Evolutionary conservation across 2,113 vertebrate genomes (phyloP), one percentile per base, ranked within the genome.

Genomic region (Hippoglossus stenolepis): DNA sequence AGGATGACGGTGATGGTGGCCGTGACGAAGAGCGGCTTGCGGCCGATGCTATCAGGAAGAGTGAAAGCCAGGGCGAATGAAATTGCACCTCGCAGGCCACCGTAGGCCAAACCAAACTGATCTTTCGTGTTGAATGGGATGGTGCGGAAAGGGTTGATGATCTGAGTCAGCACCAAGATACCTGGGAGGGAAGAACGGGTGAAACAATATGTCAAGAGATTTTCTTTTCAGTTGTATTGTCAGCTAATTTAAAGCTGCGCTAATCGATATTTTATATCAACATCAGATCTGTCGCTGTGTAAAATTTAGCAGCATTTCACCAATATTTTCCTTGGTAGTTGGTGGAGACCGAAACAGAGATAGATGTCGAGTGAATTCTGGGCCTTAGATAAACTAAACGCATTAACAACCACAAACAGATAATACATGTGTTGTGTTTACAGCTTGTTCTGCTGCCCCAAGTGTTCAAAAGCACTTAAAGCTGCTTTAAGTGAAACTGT

Each of bases 121-220:
- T 99, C 98, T 89, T 99, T 98, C 54, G 95, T 89, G 90, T 96
- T 98, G 78, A 99, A 94, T 2, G 96, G 96, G 85, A 99, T 97
- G 80, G 97, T 98, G 71, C 97, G 96, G 89, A 99, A 98, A 70
- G 96, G 95, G 84, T 99, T 99, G 90, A 98, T 98, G 88, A 98
- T 96, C 85, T 96, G 96, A 76, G 97, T 98, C 93, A 99, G 86
- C 73, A 97, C 95, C 90, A 99, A 88, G 80, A 99, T 94, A 70
- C 98, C 97, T 99, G 88, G 65, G 77, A 75, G 59, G 35, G 2
- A 17, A 18, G 8, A 65, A 20, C 9, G 65, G 26, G 24, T 31
- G 58, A 38, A 59, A 49, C 20, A 5, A 38, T 12, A 59, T 0
- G 6, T 60, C 1, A 26, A 2, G 1, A 38, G 20, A 38, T 20